Evolutionary conservation across 2,113 vertebrate species (phyloP).

Genomic region (Caranx ignobilis): DNA sequence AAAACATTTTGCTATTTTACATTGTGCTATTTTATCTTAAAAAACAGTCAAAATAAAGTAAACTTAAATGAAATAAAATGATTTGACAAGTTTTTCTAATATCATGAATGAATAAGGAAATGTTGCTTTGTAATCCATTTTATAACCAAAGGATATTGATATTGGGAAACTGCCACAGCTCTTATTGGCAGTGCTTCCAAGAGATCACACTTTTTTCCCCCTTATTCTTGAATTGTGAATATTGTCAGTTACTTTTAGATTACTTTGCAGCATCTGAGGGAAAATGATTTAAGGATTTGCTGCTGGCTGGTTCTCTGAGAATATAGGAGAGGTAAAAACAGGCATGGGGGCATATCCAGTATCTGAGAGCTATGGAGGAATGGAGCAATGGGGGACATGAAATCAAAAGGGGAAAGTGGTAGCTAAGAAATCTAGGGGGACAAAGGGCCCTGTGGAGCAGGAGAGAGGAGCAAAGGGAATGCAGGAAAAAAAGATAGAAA

Average conservation of each 20-base stretch:
- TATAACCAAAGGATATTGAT: slow-evolving; percentile 1
- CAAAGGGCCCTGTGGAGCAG: slow-evolving; percentile 52
- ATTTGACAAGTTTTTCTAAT: too few relatives aligned
- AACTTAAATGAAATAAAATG: too few relatives aligned
- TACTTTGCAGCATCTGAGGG: slow-evolving; percentile 24
- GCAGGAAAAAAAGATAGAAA: slow-evolving; percentile 30
- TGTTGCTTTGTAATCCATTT: background rate
- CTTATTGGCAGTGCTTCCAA: background rate
- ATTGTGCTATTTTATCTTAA: too few relatives aligned
- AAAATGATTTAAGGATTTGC: slow-evolving; percentile 41
- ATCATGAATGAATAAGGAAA: too few relatives aligned
- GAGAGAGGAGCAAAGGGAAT: slow-evolving; percentile 44
- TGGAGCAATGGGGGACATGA: slow-evolving; percentile 52
- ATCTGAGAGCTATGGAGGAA: slow-evolving; percentile 20
- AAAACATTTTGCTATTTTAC: too few relatives aligned
- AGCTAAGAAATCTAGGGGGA: slow-evolving; percentile 65
- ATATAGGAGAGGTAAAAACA: slow-evolving; percentile 39
- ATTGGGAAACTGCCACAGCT: background rate
- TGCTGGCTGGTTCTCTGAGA: slow-evolving; percentile 38
- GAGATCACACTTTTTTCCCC: slow-evolving; percentile 1
- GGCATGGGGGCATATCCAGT: slow-evolving; percentile 4
- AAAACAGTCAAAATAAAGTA: too few relatives aligned
- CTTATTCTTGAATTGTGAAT: slow-evolving; percentile 25
- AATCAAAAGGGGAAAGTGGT: slow-evolving; percentile 62
- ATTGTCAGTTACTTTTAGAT: slow-evolving; percentile 44